Conservation (phyloP, 2,797 vertebrate species). For the Parambassis ranga region DNA sequence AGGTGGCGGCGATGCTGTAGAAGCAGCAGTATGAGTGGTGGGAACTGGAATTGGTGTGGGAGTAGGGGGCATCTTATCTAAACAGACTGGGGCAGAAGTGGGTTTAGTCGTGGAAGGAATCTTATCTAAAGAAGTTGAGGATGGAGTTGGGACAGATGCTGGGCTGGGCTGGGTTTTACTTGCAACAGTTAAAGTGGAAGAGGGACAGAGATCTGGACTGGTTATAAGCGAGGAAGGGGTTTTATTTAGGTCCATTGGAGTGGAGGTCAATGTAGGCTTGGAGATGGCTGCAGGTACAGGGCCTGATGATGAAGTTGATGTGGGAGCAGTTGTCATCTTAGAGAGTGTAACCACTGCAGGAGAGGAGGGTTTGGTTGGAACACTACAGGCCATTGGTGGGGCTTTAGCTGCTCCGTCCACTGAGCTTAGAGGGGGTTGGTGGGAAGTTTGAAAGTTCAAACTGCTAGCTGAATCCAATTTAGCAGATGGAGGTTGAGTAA, state of each 20-base stretch:
- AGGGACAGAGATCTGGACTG: slow-evolving; percentile 5
- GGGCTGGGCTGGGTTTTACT: slow-evolving; percentile 35
- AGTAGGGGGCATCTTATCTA: slow-evolving; percentile 43
- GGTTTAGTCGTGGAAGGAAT: slow-evolving; percentile 22
- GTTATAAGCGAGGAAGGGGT: slow-evolving; percentile 11
- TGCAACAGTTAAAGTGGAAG: neutral
- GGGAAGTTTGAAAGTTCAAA: slow-evolving; percentile 30
- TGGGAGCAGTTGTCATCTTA: slow-evolving; percentile 18
- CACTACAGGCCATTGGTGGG: slow-evolving; percentile 1
- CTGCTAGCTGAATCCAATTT: slow-evolving; percentile 39
- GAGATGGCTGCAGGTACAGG: slow-evolving; percentile 12
- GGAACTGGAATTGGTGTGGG: neutral
- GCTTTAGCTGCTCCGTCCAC: slow-evolving; percentile 26
- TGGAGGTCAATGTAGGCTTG: slow-evolving; percentile 30
- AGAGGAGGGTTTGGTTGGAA: slow-evolving; percentile 14
- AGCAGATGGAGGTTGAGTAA: slow-evolving; percentile 17
- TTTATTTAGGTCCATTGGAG: slow-evolving; percentile 29
- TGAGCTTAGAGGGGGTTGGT: slow-evolving; percentile 36
- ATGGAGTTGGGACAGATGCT: slow-evolving; percentile 22
- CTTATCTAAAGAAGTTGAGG: slow-evolving; percentile 37
- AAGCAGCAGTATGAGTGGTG: slow-evolving; percentile 11
- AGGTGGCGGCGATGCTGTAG: slow-evolving; percentile 13
- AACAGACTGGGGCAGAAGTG: neutral
- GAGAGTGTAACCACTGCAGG: neutral
- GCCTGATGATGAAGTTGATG: slow-evolving; percentile 14